Conservation (phyloP, 2,888 invertebrate genomes). For the Pachydiplax longipennis region DNA sequence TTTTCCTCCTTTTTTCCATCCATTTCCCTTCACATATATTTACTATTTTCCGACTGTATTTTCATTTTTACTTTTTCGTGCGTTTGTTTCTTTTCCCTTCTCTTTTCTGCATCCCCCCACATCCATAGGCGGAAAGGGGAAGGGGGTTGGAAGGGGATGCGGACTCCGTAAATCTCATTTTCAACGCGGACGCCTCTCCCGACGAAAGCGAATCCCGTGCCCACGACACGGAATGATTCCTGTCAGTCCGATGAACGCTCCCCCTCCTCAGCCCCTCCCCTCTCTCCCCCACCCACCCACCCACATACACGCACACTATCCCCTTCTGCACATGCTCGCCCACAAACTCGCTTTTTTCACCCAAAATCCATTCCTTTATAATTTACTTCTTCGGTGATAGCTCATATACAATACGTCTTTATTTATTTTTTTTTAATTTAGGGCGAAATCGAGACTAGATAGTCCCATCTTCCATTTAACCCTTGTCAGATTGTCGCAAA, state of each 20-base stretch:
- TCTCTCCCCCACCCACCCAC: constrained; percentile 50
- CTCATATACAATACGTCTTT: no score
- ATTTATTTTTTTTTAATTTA: no score
- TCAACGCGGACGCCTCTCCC: constrained; percentile 39
- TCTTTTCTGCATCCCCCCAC: neutral
- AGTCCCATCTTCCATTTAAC: no score
- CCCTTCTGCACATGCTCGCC: neutral
- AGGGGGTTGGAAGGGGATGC: constrained; percentile 54
- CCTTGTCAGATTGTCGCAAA: no score
- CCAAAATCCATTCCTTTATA: neutral
- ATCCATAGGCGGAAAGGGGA: constrained; percentile 46
- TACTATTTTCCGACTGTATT: neutral
- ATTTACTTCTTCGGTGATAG: neutral
- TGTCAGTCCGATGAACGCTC: constrained; percentile 55
- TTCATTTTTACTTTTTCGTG: neutral
- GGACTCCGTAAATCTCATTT: constrained; percentile 49
- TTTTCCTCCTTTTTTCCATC: neutral
- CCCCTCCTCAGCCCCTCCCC: constrained; percentile 53
- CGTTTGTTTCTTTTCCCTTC: neutral
- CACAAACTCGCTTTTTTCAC: neutral
- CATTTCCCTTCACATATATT: neutral
- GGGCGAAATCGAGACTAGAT: no score
- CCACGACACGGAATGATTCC: constrained; percentile 45
- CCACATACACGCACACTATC: neutral
- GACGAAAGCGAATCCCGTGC: constrained; percentile 41